These are phyloP conservation scores for Lepidocyrtoides sp. DNA, from an alignment of 2,888 invertebrate genomes.

Conservation along the genomic window DNA sequence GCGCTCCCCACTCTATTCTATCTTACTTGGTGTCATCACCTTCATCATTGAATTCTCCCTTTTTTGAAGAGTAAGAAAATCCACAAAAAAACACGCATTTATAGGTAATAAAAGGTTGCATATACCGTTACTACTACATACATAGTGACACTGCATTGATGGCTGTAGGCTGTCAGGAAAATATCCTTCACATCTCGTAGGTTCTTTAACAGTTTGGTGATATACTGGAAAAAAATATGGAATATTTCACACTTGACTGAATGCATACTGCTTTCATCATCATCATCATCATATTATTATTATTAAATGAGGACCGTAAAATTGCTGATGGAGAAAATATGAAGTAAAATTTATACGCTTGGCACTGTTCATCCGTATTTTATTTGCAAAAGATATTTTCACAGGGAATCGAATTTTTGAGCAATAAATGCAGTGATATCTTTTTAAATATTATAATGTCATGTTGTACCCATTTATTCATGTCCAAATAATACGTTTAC, in stretches of 20 bases:
- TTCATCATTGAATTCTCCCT: not conserved
- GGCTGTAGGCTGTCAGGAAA: not conserved
- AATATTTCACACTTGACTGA: conserved; percentile 28
- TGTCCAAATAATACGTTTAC: too few relatives aligned
- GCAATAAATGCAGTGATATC: too few relatives aligned
- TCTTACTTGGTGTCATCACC: not conserved
- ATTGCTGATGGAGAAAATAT: not conserved
- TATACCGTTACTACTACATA: too few relatives aligned
- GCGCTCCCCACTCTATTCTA: not conserved
- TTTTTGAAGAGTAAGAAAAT: not conserved
- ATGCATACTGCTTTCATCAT: not conserved
- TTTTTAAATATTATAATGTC: too few relatives aligned
- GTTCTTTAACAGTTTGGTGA: not conserved
- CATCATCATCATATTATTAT: not conserved
- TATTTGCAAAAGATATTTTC: too few relatives aligned
- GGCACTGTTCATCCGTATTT: too few relatives aligned
- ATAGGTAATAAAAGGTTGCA: not conserved
- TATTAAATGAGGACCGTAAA: conserved; percentile 1
- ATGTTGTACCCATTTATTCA: too few relatives aligned
- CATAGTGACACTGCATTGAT: not conserved
- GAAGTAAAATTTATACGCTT: too few relatives aligned
- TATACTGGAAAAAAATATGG: not conserved
- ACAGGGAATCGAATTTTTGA: too few relatives aligned
- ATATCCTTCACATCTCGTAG: not conserved
- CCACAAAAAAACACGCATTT: not conserved